Conservation (phyloP, 2,113 vertebrate species). For the Mastomys coucha region DNA sequence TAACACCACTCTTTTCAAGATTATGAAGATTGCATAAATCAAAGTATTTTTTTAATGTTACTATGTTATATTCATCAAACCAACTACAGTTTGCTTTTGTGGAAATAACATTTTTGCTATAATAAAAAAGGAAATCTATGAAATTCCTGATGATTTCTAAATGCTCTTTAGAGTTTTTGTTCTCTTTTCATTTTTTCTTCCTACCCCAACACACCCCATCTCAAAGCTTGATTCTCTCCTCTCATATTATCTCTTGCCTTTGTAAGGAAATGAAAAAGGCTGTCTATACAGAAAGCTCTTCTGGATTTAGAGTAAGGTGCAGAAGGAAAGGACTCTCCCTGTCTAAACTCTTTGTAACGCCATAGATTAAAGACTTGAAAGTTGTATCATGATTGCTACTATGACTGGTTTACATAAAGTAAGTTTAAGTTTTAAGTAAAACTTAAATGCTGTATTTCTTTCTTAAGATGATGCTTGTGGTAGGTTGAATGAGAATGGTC, state of each 20-base stretch:
- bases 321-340: neutral
- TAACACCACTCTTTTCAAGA: neutral
- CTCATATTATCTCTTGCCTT: neutral
- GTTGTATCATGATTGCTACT: neutral
- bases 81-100: slow-evolving; percentile 54
- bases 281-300: neutral
- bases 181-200: slow-evolving; percentile 38
- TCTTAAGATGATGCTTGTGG: neutral
- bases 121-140: slow-evolving; percentile 23
- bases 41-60: neutral
- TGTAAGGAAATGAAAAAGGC: neutral
- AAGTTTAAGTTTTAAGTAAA: slow-evolving; percentile 21
- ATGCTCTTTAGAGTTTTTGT: neutral
- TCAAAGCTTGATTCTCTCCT: neutral
- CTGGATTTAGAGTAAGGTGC: neutral
- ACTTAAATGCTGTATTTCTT: neutral
- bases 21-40: slow-evolving; percentile 31
- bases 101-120: slow-evolving; percentile 40
- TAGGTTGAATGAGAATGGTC: neutral
- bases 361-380: neutral
- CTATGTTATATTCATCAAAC: neutral
- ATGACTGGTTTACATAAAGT: neutral
- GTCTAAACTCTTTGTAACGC: neutral
- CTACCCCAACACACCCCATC: neutral
- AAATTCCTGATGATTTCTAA: neutral